Percentiles rank a stretch among this genome's conserved stretches.
Conservation (phyloP, 2,113 vertebrate species). For the Apteryx owenii region DNA sequence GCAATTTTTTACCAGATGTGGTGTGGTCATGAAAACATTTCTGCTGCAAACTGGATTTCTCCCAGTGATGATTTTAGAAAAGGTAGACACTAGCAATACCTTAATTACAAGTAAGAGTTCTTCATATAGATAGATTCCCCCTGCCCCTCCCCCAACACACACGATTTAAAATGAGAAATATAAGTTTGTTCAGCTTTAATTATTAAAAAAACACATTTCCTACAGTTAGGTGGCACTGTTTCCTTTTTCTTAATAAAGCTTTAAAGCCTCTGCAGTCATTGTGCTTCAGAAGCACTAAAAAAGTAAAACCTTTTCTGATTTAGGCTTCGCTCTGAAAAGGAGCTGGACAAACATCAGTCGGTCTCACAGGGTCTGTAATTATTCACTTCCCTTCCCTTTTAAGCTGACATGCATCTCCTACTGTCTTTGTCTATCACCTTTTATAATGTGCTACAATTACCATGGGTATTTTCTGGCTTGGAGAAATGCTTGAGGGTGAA, state of each 20-base stretch:
- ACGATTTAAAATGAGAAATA: neutral
- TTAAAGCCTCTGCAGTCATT: neutral
- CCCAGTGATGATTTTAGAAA: neutral
- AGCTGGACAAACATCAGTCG: neutral
- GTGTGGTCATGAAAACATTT: neutral
- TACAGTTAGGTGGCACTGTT: slow-evolving; percentile 78
- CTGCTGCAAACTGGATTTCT: neutral
- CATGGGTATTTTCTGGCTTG: neutral
- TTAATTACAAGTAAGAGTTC: neutral
- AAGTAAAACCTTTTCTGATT: neutral
- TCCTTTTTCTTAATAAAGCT: slow-evolving; percentile 55
- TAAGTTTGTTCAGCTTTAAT: neutral
- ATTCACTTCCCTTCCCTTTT: slow-evolving; percentile 13
- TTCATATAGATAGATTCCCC: neutral
- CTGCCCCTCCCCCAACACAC: neutral
- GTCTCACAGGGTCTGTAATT: neutral
- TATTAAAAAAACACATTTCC: neutral
- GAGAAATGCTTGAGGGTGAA: neutral
- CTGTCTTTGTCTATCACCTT: neutral
- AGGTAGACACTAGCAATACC: neutral
- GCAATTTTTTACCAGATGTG: neutral
- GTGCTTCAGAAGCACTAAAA: neutral
- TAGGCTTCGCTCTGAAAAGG: neutral
- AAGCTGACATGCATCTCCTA: neutral
- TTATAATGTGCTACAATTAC: neutral